Base-by-base conservation (phyloP, 2,888 invertebrate genomes). In the Zhuqinia jingwanae region DNA sequence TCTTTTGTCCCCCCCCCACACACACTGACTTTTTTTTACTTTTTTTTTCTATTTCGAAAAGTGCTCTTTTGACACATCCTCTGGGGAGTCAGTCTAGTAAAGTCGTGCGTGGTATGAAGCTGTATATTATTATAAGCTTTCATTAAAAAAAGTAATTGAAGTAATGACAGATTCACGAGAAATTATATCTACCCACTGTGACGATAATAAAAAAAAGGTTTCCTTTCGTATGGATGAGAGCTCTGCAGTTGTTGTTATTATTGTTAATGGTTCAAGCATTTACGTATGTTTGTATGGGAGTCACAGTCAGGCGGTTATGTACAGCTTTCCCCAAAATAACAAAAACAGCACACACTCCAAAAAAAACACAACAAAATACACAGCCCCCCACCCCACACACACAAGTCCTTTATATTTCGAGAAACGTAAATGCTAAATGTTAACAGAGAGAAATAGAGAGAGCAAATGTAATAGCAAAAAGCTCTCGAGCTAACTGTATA, bases 71-170 rank as follows among this genome's bases (percentile, higher is more conserved):
- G 47, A 47, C 47, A 47, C 47, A 47, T 47, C 11, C 11, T 2
- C 11, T n/a, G 2, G 11, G n/a, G 47, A 1, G 11, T n/a, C 47
- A 47, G 2, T 47, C 15, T 47, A 15, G n/a, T n/a, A n/a, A n/a
- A n/a, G n/a, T n/a, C n/a, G n/a, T n/a, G n/a, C 15, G 11, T 47
- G 47, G 15, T 15, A 53, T 17, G n/a, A 53, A 2, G 10, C 53
- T 53, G 20, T 65, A 10, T n/a, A 17, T 27, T 5, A 27, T 17
- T 8, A 13, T 10, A n/a, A 17, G 36, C 42, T 30, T 76, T 77
- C 76, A 77, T 50, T 79, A 47, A 63, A 65, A 42, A 79, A 47
- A 63, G 65, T 79, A 63, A 63, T 79, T 79, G 50, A n/a, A 45
- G 27, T 63, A 79, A 65, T 78, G 65, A 65, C 63, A 78, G 56